Evolutionary conservation across 2,113 vertebrate species (phyloP), one percentile per base, ranked within the genome.

Genomic region (Scomber japonicus): DNA sequence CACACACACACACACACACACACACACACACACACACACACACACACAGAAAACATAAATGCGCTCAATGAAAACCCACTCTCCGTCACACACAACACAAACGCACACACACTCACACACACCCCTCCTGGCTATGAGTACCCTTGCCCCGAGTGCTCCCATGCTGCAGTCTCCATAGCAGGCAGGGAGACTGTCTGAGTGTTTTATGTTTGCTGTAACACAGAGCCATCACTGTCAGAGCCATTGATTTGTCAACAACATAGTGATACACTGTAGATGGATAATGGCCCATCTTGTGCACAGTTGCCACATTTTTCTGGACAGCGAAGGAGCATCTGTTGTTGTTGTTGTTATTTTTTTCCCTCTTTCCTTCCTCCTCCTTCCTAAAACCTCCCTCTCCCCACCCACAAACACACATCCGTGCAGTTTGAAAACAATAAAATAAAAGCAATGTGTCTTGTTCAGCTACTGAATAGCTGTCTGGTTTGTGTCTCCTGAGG

Each of bases 381-480:
- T 63, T 48, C 61, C 75, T 75, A 59, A 71, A 75, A 75, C 63
- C 80, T 72, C 63, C 74, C 66, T 63, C 81, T 61, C 44, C 65
- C 45, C 74, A 27, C 65, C 61, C 72, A 51, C 75, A 12, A 31
- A 68, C 59, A 77, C 69, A 71, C 64, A 56, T 46, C 60, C 71
- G 31, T 81, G 85, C 88, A 87, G 89, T 93, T 93, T 91, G 88
- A 87, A 94, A 94, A 94, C 93, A 94, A 94, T 93, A 89, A 93
- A 91, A 94, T 90, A 93, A 93, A 94, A 94, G 90, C 85, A 83
- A 94, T 95, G 93, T 92, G 93, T 95, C 93, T 95, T 94, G 92
- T 91, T 94, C 93, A 92, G 92, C 80, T 91, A 88, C 93, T 95
- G 94, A 96, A 96, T 94, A 94, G 93, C 92, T 93, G 94, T 95